These are phyloP conservation scores for Malthinus seriepunctatus DNA, from an alignment of 2,888 invertebrate species.

Conservation along the genomic window DNA sequence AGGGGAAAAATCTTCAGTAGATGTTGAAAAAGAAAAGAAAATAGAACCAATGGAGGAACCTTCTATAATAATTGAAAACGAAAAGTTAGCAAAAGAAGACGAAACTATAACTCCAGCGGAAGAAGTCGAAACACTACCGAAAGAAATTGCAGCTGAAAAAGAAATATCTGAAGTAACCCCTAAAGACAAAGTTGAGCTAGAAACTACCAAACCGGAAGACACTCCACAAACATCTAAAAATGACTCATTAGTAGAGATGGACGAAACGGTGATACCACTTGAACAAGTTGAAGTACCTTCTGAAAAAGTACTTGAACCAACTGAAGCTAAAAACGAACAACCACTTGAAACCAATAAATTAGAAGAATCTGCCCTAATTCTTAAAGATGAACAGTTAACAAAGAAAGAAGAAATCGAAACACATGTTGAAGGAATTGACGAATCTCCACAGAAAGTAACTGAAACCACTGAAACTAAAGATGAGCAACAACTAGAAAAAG, in stretches of 20 bases:
- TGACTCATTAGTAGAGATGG: neutral
- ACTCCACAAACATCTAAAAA: neutral
- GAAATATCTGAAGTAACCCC: too few species aligned
- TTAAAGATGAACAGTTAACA: neutral
- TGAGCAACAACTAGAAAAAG: neutral
- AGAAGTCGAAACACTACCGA: too few species aligned
- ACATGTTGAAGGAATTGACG: neutral
- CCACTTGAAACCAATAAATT: neutral
- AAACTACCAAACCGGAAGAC: neutral
- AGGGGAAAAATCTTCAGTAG: too few species aligned
- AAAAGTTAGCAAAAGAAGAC: too few species aligned
- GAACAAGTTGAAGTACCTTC: constrained; percentile 8
- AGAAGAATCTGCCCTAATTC: neutral
- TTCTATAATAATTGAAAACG: too few species aligned
- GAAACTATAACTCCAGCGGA: too few species aligned
- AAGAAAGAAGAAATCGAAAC: too few species aligned
- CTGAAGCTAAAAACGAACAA: constrained; percentile 1
- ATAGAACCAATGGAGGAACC: too few species aligned
- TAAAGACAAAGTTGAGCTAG: too few species aligned
- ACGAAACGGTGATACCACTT: neutral
- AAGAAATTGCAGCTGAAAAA: too few species aligned
- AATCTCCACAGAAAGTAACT: neutral
- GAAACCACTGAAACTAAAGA: neutral
- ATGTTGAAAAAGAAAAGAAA: too few species aligned
- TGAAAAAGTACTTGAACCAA: constrained; percentile 1